Percentiles rank a stretch among this genome's conserved stretches.
These are phyloP conservation scores for Tetragonula carbonaria DNA, from an alignment of 2,888 invertebrate genomes.

Conservation along the genomic window DNA sequence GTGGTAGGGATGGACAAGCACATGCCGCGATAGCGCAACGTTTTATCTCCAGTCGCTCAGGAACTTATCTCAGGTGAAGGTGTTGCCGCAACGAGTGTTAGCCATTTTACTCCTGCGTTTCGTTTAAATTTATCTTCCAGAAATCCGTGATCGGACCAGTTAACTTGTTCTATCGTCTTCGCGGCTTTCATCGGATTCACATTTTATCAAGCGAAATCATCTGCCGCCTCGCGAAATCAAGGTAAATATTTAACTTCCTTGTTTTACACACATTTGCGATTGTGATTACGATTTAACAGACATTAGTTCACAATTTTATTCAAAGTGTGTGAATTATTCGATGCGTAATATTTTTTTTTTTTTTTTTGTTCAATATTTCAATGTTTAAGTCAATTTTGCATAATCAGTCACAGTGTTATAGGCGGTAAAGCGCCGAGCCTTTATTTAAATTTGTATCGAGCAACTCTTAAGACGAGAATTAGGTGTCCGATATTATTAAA, in stretches of 20 bases:
- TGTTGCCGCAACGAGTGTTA: neutral
- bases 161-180: neutral
- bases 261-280: neutral
- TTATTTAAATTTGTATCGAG: neutral
- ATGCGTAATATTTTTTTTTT: neutral
- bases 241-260: slow-evolving; percentile 9
- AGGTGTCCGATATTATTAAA: neutral
- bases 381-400: neutral
- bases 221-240: neutral
- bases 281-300: neutral
- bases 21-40: slow-evolving; percentile 45
- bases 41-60: slow-evolving; percentile 55
- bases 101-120: slow-evolving; percentile 17
- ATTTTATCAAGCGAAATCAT: neutral
- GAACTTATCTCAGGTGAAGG: slow-evolving; percentile 39
- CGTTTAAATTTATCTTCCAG: neutral
- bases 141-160: neutral
- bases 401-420: neutral
- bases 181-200: neutral
- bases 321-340: neutral
- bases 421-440: neutral
- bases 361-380: neutral
- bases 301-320: neutral
- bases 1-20: slow-evolving; percentile 41
- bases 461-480: neutral